Percentiles rank a stretch among this genome's conserved stretches.
These are phyloP conservation scores for Notarius lentiginosus DNA, from an alignment of 2,113 vertebrate species.

Conservation along the genomic window DNA sequence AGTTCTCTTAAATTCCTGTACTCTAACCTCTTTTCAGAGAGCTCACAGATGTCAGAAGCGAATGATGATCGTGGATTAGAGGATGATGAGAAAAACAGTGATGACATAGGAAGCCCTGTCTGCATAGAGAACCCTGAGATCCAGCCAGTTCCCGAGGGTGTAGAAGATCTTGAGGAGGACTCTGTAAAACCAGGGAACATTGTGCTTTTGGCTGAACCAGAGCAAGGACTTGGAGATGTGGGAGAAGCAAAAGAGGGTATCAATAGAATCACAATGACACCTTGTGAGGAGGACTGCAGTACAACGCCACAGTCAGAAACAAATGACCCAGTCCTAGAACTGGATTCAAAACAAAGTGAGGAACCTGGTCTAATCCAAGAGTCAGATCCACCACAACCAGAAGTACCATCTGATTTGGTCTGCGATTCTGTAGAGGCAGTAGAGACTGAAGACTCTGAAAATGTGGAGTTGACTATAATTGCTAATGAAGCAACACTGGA, in stretches of 20 bases:
- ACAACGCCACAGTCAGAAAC: constrained; percentile 4
- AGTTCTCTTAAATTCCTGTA: background rate
- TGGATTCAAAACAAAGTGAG: background rate
- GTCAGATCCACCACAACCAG: background rate
- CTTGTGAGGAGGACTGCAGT: constrained; percentile 16
- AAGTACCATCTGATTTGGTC: background rate
- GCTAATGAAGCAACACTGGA: constrained; percentile 31
- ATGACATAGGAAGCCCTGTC: background rate
- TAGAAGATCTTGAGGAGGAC: constrained; percentile 5
- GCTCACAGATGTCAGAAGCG: background rate
- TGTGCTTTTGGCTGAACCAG: background rate
- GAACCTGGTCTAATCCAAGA: background rate
- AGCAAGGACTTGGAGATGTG: background rate
- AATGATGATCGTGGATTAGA: background rate
- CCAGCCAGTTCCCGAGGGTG: background rate
- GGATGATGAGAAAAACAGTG: background rate
- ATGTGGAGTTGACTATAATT: background rate
- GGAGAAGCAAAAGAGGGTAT: background rate
- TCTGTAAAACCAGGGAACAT: background rate
- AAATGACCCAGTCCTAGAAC: background rate
- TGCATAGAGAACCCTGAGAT: constrained; percentile 11
- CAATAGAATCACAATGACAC: background rate
- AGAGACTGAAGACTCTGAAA: constrained; percentile 6
- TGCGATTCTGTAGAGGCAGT: background rate
- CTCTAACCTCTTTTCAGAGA: constrained; percentile 24